Conservation (phyloP, 92 coral and sea anemone species). For the Zoanthus gigantus region DNA sequence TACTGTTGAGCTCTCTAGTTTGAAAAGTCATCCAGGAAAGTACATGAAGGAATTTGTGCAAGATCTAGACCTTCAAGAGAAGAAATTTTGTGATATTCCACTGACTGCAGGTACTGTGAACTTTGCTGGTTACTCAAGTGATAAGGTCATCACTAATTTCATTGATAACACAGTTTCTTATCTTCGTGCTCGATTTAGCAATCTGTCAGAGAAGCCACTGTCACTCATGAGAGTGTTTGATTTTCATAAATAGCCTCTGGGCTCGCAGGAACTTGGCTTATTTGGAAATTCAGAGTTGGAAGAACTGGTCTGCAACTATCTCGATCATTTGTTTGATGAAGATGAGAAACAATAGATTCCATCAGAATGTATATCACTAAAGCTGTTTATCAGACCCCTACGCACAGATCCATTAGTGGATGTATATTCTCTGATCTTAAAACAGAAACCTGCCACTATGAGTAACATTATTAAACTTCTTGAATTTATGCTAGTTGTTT, state of each 20-base stretch:
- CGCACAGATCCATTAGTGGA: background rate
- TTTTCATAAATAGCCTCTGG: constrained; percentile 20
- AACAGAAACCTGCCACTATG: constrained; percentile 54
- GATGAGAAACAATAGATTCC: constrained; percentile 25
- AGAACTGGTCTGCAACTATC: constrained; percentile 1
- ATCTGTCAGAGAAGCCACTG: constrained; percentile 11
- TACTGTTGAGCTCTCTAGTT: constrained; percentile 7
- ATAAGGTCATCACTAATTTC: background rate
- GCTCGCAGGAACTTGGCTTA: background rate
- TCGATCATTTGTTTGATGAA: constrained; percentile 1
- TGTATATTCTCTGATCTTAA: constrained; percentile 32
- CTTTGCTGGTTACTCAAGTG: background rate
- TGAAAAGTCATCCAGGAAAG: constrained; percentile 6
- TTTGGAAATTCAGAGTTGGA: constrained; percentile 7
- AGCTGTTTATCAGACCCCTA: constrained; percentile 46
- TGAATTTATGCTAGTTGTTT: background rate
- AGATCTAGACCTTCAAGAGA: background rate
- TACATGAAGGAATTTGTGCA: constrained; percentile 7
- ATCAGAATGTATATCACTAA: constrained; percentile 56
- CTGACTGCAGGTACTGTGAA: background rate
- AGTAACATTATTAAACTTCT: constrained; percentile 41
- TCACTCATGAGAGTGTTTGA: background rate
- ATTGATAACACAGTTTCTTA: background rate
- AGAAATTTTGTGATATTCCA: background rate
- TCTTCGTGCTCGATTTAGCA: background rate